A percentile compares a stretch with the other conserved stretches of the same genome.
phyloP scores from a whole-genome alignment of 2,113 vertebrate species.

The Paraplagusia blochii region DNA sequence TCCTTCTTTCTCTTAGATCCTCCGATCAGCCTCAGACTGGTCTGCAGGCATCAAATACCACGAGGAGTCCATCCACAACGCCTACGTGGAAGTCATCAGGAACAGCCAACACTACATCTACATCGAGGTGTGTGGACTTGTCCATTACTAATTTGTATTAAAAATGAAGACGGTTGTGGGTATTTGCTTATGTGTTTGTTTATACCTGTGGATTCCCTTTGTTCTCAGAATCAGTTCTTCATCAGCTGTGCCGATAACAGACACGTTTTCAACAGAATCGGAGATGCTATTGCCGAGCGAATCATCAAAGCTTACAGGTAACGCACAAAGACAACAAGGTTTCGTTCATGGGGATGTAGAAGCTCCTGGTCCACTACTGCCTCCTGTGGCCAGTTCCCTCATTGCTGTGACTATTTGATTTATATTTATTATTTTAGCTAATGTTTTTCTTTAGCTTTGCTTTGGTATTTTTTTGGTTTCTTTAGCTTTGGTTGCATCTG shows the following conservation, averaged over 20 bases:
- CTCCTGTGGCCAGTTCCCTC: no score
- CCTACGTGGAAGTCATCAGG: conserved; percentile 82
- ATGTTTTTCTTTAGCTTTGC: no score
- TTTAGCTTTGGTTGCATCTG: no score
- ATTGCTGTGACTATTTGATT: no score
- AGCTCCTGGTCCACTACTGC: no score
- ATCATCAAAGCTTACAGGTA: conserved; percentile 92
- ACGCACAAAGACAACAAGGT: no score
- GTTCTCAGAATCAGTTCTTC: conserved; percentile 93
- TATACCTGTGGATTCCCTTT: not conserved
- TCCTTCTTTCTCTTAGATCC: conserved; percentile 70
- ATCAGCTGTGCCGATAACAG: conserved; percentile 94
- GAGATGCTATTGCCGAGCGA: conserved; percentile 85
- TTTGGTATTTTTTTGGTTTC: no score
- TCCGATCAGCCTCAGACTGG: conserved; percentile 93
- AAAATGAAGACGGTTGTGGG: no score
- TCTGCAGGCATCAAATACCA: conserved; percentile 95
- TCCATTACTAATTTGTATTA: no score
- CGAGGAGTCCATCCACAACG: conserved; percentile 93
- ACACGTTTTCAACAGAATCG: conserved; percentile 90
- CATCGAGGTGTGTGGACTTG: conserved; percentile 86
- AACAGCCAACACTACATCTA: conserved; percentile 93
- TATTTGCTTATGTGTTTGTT: not conserved
- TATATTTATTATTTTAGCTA: no score
- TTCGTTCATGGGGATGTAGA: no score